These are phyloP conservation scores for Rotaria sp. DNA, from an alignment of 2,888 invertebrate species.

Conservation along the genomic window DNA sequence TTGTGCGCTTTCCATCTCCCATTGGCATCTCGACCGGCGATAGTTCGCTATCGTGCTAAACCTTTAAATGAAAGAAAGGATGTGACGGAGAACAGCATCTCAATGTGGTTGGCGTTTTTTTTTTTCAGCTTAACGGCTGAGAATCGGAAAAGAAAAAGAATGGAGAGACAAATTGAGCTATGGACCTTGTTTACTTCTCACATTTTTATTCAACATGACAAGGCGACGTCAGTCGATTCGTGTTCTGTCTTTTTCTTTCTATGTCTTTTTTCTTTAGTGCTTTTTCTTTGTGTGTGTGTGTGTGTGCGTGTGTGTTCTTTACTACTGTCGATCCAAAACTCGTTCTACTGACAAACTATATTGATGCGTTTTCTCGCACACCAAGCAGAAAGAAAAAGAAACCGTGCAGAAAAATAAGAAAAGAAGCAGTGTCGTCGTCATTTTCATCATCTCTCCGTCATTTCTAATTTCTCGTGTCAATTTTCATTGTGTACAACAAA, in stretches of 20 bases:
- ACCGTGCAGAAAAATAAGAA: neutral
- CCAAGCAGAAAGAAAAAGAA: constrained; percentile 1
- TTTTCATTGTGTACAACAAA: constrained; percentile 9
- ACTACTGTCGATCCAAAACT: neutral
- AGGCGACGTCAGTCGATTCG: neutral
- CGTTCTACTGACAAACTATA: neutral
- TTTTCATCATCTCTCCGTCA: neutral
- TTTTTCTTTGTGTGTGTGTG: neutral
- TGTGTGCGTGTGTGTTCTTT: neutral
- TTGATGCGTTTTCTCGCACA: constrained; percentile 1
- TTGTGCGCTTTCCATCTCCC: neutral
- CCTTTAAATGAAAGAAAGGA: constrained; percentile 8
- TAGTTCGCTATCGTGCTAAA: constrained; percentile 13
- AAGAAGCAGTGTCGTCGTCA: neutral
- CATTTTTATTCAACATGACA: neutral
- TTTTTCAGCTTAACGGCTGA: neutral
- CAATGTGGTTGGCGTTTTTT: neutral
- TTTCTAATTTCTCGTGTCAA: constrained; percentile 13
- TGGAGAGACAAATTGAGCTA: neutral
- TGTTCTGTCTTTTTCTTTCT: neutral
- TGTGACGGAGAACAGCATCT: neutral
- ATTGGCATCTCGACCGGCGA: neutral
- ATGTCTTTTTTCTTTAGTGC: neutral
- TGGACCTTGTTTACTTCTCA: neutral
- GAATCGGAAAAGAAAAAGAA: neutral